phyloP scores from a whole-genome alignment of 2,113 vertebrate species.

The Vidua chalybeata region DNA sequence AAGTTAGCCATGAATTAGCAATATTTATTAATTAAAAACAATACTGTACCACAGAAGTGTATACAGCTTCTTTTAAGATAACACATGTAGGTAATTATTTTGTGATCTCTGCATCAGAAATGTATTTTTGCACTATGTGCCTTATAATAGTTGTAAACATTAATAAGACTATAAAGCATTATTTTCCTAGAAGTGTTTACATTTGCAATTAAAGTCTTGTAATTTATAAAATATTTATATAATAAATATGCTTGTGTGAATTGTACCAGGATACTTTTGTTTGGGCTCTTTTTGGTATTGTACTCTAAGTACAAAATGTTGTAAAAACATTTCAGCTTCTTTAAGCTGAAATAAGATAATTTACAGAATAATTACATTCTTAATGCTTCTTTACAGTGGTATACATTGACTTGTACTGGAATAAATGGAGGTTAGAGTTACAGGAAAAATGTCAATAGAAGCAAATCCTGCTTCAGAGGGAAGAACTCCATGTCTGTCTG shows the following conservation, averaged over 20 bases:
- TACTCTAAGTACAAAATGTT: background rate
- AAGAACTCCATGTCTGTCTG: background rate
- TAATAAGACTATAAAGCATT: slow-evolving; percentile 48
- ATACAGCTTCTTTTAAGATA: slow-evolving; percentile 58
- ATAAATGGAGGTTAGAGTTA: background rate
- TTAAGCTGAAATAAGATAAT: background rate
- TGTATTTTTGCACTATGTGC: slow-evolving; percentile 92
- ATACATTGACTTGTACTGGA: background rate
- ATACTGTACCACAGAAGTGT: slow-evolving; percentile 43
- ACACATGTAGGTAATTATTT: slow-evolving; percentile 64
- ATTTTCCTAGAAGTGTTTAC: slow-evolving; percentile 68
- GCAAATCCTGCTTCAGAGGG: background rate
- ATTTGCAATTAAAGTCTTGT: slow-evolving; percentile 62
- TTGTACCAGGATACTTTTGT: background rate
- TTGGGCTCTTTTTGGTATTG: background rate
- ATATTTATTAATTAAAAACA: slow-evolving; percentile 3
- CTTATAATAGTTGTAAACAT: slow-evolving; percentile 69
- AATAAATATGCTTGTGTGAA: slow-evolving; percentile 71
- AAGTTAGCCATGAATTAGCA: background rate
- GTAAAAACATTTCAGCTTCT: background rate
- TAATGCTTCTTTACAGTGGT: background rate
- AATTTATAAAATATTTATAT: slow-evolving; percentile 72
- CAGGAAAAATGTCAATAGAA: background rate
- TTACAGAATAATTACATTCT: background rate
- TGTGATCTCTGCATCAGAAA: slow-evolving; percentile 93